These are phyloP conservation scores for Epinephelus awoara DNA, from an alignment of 2,797 vertebrate genomes.

Conservation along the genomic window DNA sequence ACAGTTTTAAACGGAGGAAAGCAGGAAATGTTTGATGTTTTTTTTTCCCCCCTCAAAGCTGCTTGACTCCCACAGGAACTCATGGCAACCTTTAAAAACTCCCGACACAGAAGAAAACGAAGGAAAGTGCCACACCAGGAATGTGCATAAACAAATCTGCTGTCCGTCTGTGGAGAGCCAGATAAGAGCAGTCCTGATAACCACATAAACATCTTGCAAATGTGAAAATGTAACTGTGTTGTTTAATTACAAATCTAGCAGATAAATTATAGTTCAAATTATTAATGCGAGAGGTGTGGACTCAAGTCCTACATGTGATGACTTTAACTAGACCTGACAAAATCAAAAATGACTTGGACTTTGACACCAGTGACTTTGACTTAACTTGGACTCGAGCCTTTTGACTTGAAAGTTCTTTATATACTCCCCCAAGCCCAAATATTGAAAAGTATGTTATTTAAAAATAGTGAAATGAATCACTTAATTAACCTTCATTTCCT, in stretches of 20 bases:
- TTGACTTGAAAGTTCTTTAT: no score
- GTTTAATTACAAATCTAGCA: conserved; percentile 7
- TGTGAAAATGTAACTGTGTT: conserved; percentile 21
- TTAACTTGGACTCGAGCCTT: no score
- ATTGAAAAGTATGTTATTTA: no score
- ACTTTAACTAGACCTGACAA: no score
- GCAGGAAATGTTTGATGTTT: conserved; percentile 68
- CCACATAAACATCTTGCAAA: conserved; percentile 16
- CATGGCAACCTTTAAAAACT: conserved; percentile 41
- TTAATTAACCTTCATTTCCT: no score
- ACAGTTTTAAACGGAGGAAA: conserved; percentile 45
- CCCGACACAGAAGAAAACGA: background rate
- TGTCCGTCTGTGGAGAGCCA: conserved; percentile 9
- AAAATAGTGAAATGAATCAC: no score
- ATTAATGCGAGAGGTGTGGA: no score
- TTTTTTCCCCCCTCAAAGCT: background rate
- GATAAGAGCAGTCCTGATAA: conserved; percentile 18
- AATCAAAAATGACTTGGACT: no score
- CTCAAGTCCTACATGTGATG: no score
- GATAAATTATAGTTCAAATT: conserved; percentile 7
- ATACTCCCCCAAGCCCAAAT: no score
- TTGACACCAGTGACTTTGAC: no score
- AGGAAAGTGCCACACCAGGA: conserved; percentile 33
- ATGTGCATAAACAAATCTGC: conserved; percentile 51
- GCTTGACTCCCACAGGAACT: conserved; percentile 65